These are phyloP conservation scores for Scaptomyza montana DNA, from an alignment of 1,140 invertebrate genomes.

Conservation along the genomic window DNA sequence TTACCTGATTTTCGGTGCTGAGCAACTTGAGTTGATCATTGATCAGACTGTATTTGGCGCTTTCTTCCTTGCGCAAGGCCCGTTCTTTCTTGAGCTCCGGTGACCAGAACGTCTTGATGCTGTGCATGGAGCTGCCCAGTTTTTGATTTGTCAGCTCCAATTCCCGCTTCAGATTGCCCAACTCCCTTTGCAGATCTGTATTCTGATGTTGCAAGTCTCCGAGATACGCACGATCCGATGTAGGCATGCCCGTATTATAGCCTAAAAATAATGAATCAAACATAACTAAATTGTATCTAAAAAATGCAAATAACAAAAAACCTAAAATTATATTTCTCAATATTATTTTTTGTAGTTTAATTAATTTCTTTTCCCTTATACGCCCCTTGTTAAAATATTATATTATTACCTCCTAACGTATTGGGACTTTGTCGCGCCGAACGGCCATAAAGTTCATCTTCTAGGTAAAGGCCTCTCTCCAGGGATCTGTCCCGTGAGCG, in stretches of 20 bases:
- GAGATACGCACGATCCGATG: slow-evolving; percentile 87
- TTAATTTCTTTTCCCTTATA: no score
- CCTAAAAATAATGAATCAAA: slow-evolving; percentile 15
- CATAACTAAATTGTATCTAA: no score
- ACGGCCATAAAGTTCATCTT: slow-evolving; percentile 89
- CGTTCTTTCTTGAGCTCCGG: slow-evolving; percentile 99
- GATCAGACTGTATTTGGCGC: slow-evolving; percentile 97
- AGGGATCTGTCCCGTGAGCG: slow-evolving; percentile 87
- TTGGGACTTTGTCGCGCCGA: slow-evolving; percentile 91
- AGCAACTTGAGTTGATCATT: slow-evolving; percentile 98
- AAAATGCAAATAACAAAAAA: no score
- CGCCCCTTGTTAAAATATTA: no score
- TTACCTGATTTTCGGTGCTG: slow-evolving; percentile 98
- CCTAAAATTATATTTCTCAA: no score
- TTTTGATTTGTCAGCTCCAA: slow-evolving; percentile 99
- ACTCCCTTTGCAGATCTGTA: slow-evolving; percentile 96
- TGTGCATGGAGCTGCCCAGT: slow-evolving; percentile 99
- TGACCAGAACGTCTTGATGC: slow-evolving; percentile 99
- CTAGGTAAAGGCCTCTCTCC: slow-evolving; percentile 88
- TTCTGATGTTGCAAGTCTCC: slow-evolving; percentile 98
- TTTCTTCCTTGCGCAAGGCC: slow-evolving; percentile 98
- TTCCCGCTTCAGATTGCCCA: slow-evolving; percentile 98
- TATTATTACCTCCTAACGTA: slow-evolving; percentile 65
- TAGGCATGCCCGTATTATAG: slow-evolving; percentile 79
- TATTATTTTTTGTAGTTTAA: no score